Conservation (phyloP, 2,888 invertebrate species). For the Scaptomyza flava region DNA sequence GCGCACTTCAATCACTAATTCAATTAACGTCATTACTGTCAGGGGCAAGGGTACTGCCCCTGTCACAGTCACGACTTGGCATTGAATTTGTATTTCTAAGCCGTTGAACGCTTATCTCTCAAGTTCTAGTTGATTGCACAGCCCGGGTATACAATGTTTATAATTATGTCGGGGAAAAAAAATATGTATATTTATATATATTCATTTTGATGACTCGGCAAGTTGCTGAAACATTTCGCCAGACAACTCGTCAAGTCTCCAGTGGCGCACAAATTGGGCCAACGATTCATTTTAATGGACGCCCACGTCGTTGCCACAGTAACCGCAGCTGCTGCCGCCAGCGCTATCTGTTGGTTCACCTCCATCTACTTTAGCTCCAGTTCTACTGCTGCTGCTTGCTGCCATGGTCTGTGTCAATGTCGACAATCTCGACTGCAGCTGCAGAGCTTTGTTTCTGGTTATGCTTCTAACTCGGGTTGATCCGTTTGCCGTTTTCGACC, state of each 20-base stretch:
- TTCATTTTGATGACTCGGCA: constrained; percentile 33
- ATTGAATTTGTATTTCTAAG: constrained; percentile 52
- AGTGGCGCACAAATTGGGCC: constrained; percentile 64
- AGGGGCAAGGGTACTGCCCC: constrained; percentile 9
- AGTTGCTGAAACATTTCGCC: constrained; percentile 13
- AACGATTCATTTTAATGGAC: constrained; percentile 63
- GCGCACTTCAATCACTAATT: constrained; percentile 40
- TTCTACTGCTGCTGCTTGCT: constrained; percentile 2
- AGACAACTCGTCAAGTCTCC: constrained; percentile 53
- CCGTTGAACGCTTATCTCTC: constrained; percentile 62
- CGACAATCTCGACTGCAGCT: constrained; percentile 27
- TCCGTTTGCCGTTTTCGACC: constrained; percentile 60
- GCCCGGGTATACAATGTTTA: constrained; percentile 44
- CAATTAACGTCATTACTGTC: constrained; percentile 45
- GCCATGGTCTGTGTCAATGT: constrained; percentile 68
- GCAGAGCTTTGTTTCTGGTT: constrained; percentile 34
- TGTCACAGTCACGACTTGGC: constrained; percentile 26
- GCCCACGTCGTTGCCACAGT: constrained; percentile 57
- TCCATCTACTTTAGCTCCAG: constrained; percentile 11
- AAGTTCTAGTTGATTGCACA: constrained; percentile 62
- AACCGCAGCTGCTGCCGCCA: neutral
- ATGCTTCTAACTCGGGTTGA: constrained; percentile 18
- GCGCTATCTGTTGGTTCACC: constrained; percentile 8
- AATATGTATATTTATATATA: constrained; percentile 11
- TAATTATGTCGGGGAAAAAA: constrained; percentile 48